Base-by-base conservation (phyloP, 2,797 vertebrate genomes). In the Halcyon smyrnensis region DNA sequence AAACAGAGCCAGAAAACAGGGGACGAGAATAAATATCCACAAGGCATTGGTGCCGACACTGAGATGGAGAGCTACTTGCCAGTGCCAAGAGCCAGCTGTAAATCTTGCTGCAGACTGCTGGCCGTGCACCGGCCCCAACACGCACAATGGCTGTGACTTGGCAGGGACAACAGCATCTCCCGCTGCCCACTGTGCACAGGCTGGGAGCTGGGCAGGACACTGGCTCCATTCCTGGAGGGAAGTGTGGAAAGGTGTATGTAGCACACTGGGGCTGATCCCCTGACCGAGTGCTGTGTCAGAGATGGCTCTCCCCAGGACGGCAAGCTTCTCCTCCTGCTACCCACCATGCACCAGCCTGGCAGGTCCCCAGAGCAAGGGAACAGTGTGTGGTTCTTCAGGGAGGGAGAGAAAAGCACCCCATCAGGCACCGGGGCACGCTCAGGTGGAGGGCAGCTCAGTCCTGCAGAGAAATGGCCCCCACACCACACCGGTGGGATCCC, bases 401-500 rank as follows among this genome's bases (percentile, higher is more conserved):
- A 45, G 50, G 37, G 37, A 53, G 88, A 69, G 36, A 53, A 83
- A 80, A 90, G 20, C 2, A 4, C 5, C 28, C 27, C 57, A 32
- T 2, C 0, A 1, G 45, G 32, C 20, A 69, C 10, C 68, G 76
- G 51, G 46, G 82, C 37, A n/a, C 2, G 9, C 13, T 21, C 34
- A 41, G 2, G 0, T 1, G 30, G 43, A 63, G 15, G 68, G 34
- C 64, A 81, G 70, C 74, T 87, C 21, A 1, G 2, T 30, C 50
- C 71, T 32, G 12, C 45, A 60, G 56, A 79, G 24, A 45, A n/a
- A 48, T 0, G 0, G 17, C 15, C 23, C 39, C 50, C 73, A 28
- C 3, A 7, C n/a, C 32, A 12, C 4, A 2, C 3, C 7, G 2
- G 13, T 0, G 1, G 11, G 20, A 82, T 9, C 46, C 59, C 28